These are phyloP conservation scores for Lepidothrix coronata DNA, from an alignment of 2,113 vertebrate genomes.

Conservation along the genomic window DNA sequence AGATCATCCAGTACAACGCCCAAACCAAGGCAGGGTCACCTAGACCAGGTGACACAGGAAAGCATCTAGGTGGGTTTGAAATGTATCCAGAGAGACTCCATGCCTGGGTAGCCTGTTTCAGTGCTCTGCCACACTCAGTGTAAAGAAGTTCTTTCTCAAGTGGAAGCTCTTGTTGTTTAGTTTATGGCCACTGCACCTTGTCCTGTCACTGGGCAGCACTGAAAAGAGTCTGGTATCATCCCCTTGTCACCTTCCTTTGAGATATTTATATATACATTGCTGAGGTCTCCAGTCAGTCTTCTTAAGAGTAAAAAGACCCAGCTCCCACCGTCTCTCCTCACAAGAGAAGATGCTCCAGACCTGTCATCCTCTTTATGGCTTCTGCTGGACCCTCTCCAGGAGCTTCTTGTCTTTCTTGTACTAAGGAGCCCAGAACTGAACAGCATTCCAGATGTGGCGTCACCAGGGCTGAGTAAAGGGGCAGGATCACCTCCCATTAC, in stretches of 20 bases:
- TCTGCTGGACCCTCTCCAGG: background rate
- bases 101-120: background rate
- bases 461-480: background rate
- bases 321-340: background rate
- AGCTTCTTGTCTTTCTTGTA: background rate
- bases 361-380: background rate
- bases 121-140: background rate
- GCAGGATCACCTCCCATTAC: too few relatives aligned
- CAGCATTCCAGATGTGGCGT: background rate
- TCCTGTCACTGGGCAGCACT: rapidly evolving
- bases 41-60: background rate
- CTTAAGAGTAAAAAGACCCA: background rate
- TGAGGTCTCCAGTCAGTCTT: background rate
- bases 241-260: rapidly evolving
- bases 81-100: background rate
- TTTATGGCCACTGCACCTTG: background rate
- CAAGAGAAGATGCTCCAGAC: background rate
- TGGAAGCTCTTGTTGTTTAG: background rate
- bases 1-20: too few relatives aligned
- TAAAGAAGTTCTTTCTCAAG: background rate
- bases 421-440: background rate
- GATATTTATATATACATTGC: background rate
- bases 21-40: background rate
- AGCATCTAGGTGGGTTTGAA: background rate
- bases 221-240: background rate